These are phyloP conservation scores for Solenopsis fugax DNA, from an alignment of 1,140 invertebrate genomes.

Conservation along the genomic window DNA sequence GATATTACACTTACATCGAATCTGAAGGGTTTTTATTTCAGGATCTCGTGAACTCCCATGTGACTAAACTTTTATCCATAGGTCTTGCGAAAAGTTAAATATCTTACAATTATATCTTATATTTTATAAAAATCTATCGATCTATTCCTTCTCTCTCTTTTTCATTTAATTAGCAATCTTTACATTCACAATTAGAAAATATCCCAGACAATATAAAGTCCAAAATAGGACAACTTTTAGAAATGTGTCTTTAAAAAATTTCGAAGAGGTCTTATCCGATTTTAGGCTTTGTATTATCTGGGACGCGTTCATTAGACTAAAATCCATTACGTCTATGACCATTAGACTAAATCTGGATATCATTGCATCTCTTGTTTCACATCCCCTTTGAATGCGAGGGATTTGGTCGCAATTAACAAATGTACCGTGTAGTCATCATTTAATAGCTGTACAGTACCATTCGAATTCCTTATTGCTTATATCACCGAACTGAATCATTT, in stretches of 20 bases:
- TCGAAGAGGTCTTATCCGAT: no score
- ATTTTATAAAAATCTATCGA: not conserved
- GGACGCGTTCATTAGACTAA: not conserved
- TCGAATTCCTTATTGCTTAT: not conserved
- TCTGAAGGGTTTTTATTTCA: no score
- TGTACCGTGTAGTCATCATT: not conserved
- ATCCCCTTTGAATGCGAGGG: not conserved
- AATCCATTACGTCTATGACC: not conserved
- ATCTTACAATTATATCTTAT: not conserved
- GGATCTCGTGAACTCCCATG: no score
- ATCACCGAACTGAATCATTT: no score
- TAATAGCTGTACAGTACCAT: not conserved
- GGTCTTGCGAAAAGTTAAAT: not conserved
- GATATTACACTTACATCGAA: no score
- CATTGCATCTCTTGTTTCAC: not conserved
- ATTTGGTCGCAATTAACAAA: conserved; percentile 7
- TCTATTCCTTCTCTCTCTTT: not conserved
- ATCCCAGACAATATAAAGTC: not conserved
- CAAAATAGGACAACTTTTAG: no score
- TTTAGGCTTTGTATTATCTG: no score
- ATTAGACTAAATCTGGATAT: no score
- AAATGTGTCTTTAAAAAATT: no score
- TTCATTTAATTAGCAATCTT: not conserved
- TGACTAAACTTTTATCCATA: no score
- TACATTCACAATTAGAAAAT: not conserved